Evolutionary conservation across 2,113 vertebrate species (phyloP), one percentile per base, ranked within the genome.

Genomic region (Naja naja): DNA sequence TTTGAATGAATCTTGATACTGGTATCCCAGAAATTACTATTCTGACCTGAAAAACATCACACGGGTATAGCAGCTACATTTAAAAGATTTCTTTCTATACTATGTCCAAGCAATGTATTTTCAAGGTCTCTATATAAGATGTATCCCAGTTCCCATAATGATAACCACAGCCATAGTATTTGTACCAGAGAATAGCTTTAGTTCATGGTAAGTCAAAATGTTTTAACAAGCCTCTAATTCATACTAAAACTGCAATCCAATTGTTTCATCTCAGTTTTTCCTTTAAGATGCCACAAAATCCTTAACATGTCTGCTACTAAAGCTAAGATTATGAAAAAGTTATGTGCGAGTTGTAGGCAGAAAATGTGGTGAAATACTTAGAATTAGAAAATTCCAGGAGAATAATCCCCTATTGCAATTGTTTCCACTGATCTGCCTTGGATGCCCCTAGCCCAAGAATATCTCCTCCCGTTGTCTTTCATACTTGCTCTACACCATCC

Each of bases 401-500:
- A 16, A 88, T 39, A 69, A 7, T 27, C 34, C 52, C 27, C 45
- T 6, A 49, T 74, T 43, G 52, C 2, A 53, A 53, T 81, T 7
- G 30, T 69, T 39, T 87, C 2, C 60, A 43, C 58, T 88, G 47
- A 43, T 18, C 14, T 54, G 49, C 25, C n/a, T 49, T 69, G 16
- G 8, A 34, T 53, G 43, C 20, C 47, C 39, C 16, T 34, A 52
- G 30, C 9, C 4, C 81, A 92, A 69, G 12, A 69, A 87, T 27
- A 25, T 12, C 20, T 81, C 81, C 43, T 87, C 7, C 12, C 85
- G 4, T 55, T 22, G 0, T 0, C 47, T 34, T 88, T 93, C 88
- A 7, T 97, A 98, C 98, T 98, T 98, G 97, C 93, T 98, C 97
- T 89, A 97, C 94, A 53, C 96, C 97, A 90, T 97, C 97, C 93